phyloP scores from a whole-genome alignment of 2,888 invertebrate species.

The Hypercompe scribonia region DNA sequence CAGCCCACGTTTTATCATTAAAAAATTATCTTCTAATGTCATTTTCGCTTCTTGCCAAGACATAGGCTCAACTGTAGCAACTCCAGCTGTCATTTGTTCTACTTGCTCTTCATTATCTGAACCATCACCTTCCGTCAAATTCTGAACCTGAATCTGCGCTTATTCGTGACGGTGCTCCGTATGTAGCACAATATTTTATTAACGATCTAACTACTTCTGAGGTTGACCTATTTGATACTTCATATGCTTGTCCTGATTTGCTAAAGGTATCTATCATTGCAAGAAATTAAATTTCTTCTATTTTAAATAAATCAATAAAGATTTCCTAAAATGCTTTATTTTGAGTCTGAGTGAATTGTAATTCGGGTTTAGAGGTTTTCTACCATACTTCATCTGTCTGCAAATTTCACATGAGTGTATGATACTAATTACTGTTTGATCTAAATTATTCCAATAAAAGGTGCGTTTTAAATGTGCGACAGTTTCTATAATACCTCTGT shows the following conservation, averaged over 20 bases:
- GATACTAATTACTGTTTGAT: slow-evolving; percentile 27
- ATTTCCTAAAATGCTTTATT: slow-evolving; percentile 11
- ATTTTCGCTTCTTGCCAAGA: too few species aligned
- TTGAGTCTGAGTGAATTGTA: slow-evolving; percentile 49
- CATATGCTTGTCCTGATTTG: slow-evolving; percentile 45
- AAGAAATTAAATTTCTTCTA: slow-evolving; percentile 9
- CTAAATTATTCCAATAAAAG: slow-evolving; percentile 42
- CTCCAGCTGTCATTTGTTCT: too few species aligned
- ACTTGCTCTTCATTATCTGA: too few species aligned
- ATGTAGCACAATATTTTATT: background rate
- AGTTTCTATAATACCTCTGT: slow-evolving; percentile 42
- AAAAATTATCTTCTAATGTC: too few species aligned
- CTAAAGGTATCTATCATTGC: slow-evolving; percentile 13
- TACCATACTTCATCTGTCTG: slow-evolving; percentile 29
- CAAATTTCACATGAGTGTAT: slow-evolving; percentile 48
- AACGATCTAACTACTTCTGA: slow-evolving; percentile 16
- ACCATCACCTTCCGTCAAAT: too few species aligned
- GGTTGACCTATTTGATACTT: slow-evolving; percentile 39
- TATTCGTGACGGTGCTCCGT: background rate
- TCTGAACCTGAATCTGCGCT: background rate
- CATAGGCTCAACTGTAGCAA: too few species aligned
- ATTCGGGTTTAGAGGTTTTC: slow-evolving; percentile 38
- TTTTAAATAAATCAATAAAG: slow-evolving; percentile 11
- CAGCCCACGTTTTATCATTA: too few species aligned
- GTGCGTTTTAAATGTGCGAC: too few species aligned